Conservation (phyloP, 2,888 invertebrate genomes). For the Sphaeridia pumilis region DNA sequence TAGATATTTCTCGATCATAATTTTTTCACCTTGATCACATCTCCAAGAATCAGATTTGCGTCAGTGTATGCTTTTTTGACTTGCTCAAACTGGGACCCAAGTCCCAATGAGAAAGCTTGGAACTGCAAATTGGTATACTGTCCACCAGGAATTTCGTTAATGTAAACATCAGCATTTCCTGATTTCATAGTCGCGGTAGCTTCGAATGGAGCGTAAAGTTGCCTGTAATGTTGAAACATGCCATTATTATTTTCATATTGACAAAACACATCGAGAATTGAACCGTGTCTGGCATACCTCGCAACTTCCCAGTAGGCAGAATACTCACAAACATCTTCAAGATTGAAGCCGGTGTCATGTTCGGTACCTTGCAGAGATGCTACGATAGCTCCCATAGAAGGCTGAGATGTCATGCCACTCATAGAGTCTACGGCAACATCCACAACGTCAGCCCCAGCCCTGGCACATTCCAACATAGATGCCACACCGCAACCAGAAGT, state of each 20-base stretch:
- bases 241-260: too few relatives aligned
- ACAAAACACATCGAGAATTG: slow-evolving; percentile 51
- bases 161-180: slow-evolving; percentile 96
- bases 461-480: slow-evolving; percentile 80
- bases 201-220: slow-evolving; percentile 84
- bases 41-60: slow-evolving; percentile 87
- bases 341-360: slow-evolving; percentile 53
- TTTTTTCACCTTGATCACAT: slow-evolving; percentile 82
- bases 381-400: slow-evolving; percentile 97
- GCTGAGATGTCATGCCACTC: slow-evolving; percentile 98
- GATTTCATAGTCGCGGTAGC: slow-evolving; percentile 97
- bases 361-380: slow-evolving; percentile 66
- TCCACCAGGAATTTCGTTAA: slow-evolving; percentile 98
- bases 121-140: slow-evolving; percentile 99
- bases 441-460: slow-evolving; percentile 89
- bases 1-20: too few relatives aligned
- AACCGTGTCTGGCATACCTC: slow-evolving; percentile 34
- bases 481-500: slow-evolving; percentile 96
- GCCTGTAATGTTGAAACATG: slow-evolving; percentile 1
- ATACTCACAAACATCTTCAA: slow-evolving; percentile 78
- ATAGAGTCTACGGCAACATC: slow-evolving; percentile 98
- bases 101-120: slow-evolving; percentile 93
- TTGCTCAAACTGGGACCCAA: slow-evolving; percentile 93
- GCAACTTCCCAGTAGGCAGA: slow-evolving; percentile 99
- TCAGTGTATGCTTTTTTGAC: slow-evolving; percentile 88